Base-by-base conservation (phyloP, 2,797 vertebrate species). In the Catharus ustulatus region DNA sequence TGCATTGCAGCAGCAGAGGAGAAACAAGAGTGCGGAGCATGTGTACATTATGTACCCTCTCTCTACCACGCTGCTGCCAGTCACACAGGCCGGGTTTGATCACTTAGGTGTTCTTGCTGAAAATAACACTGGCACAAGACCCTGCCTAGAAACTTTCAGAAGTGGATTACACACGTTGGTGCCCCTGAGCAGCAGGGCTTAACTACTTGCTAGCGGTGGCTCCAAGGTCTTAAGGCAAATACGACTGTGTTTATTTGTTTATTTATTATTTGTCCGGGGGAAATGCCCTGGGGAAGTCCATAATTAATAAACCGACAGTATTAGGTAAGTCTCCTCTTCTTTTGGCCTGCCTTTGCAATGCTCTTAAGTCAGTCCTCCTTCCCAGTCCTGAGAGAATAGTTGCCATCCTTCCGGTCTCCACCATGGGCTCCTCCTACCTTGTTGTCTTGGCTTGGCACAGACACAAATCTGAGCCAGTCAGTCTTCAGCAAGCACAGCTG, bases 41-140 rank as follows among this genome's bases (percentile, higher is more conserved):
- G 32, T 1, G 57, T 62, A 43, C 46, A 5, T 66, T 63, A 5
- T 77, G 73, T 87, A 71, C 74, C 54, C 54, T 83, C 22, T 85
- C 27, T 84, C 52, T 63, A 2, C 69, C 69, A 43, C 1, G 0
- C 68, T 86, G 61, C 88, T 93, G 83, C 73, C 93, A 75, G 38
- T 81, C 85, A 84, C 55, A 69, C 1, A 0, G 76, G 30, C 42
- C 0, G 0, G 34, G 5, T 91, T 85, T 4, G 0, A 51, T 81
- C 62, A 26, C 54, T 75, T 66, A 9, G 34, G 34, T 85, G 17
- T 85, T 91, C 84, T 38, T 72, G 68, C 79, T 88, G 83, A 78
- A 95, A 94, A 88, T 89, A 95, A 61, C 72, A 24, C 75, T 93
- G 81, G 61, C 64, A 87, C 75, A 54, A 67, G 49, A 63, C 11